phyloP scores from a whole-genome alignment of 2,113 vertebrate species.

The Coryphaenoides rupestris region DNA sequence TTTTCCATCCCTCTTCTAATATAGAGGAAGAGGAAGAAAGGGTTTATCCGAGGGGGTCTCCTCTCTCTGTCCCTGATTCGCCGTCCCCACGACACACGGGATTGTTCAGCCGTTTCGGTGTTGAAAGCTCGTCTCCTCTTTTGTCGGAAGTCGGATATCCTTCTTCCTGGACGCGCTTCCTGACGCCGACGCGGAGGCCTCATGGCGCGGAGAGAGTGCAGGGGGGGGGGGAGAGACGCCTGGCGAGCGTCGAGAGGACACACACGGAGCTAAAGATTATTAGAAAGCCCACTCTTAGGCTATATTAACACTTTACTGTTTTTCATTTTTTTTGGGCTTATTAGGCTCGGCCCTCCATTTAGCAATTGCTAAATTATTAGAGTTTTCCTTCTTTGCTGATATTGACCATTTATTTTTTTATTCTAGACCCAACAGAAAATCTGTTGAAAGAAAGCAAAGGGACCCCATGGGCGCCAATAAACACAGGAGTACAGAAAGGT shows the following conservation, averaged over 20 bases:
- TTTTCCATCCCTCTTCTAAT: slow-evolving; percentile 13
- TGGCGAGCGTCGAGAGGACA: slow-evolving; percentile 6
- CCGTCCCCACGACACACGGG: slow-evolving; percentile 25
- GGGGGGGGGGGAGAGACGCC: slow-evolving; percentile 41
- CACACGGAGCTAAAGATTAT: background rate
- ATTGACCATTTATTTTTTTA: slow-evolving; percentile 31
- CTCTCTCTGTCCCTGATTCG: slow-evolving; percentile 25
- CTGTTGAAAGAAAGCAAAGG: slow-evolving; percentile 93
- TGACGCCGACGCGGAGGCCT: slow-evolving; percentile 71
- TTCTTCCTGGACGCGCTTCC: slow-evolving; percentile 99
- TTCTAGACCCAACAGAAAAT: slow-evolving; percentile 83
- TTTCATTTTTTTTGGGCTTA: too few species aligned
- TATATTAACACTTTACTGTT: too few species aligned
- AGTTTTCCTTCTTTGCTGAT: background rate
- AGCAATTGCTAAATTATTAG: background rate
- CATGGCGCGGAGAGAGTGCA: slow-evolving; percentile 49
- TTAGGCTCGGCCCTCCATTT: background rate
- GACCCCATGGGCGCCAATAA: slow-evolving; percentile 86
- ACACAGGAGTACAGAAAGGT: slow-evolving; percentile 94
- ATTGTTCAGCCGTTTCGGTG: slow-evolving; percentile 56
- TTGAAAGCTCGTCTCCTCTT: slow-evolving; percentile 72
- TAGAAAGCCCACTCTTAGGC: background rate
- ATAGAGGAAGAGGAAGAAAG: slow-evolving; percentile 13
- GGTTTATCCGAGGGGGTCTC: slow-evolving; percentile 15
- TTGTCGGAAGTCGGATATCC: slow-evolving; percentile 97